Evolutionary conservation across 2,888 invertebrate species (phyloP), one percentile per base, ranked within the genome.

Genomic region (Nemotelus pantherinus): DNA sequence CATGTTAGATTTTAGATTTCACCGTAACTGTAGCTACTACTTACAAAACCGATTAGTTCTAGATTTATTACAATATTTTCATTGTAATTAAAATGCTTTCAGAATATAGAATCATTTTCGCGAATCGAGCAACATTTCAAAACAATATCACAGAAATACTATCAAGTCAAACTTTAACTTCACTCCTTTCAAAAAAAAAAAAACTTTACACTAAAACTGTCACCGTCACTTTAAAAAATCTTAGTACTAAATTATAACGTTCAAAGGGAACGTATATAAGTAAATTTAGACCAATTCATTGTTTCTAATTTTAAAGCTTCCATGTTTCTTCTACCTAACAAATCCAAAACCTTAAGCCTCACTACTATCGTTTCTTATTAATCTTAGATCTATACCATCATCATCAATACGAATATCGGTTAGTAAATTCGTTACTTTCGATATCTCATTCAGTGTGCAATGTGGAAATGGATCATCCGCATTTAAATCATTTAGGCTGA

Each of bases 401-500:
- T 25, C 25, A 41, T 74, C 74, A 57, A 58, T 58, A 25, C 58
- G 72, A 63, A 74, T 74, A 45, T 77, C 75, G 72, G 78, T 79
- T 48, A 79, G 60, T 60, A 79, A 77, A 77, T 80, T 79, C 43
- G 78, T 80, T 39, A 58, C 60, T 74, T 81, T 82, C n/a, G 82
- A 81, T 58, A 81, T 78, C 79, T 82, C 81, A 58, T 79, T 81
- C 79, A 81, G 79, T 72, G 80, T 81, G 48, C 80, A 74, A 77
- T 82, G 79, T 45, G 81, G 80, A 75, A 81, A 80, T 48, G 79
- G 80, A 48, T 82, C 81, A 9, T 76, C 80, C 50, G 80, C 78
- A 78, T 81, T 82, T 39, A 83, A 81, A 79, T 83, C 82, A 63
- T 83, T 82, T 68, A 83, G 76, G 74, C 83, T 83, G 44, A 83